phyloP scores from a whole-genome alignment of 2,888 invertebrate species.

The Harpalus rufipes region DNA sequence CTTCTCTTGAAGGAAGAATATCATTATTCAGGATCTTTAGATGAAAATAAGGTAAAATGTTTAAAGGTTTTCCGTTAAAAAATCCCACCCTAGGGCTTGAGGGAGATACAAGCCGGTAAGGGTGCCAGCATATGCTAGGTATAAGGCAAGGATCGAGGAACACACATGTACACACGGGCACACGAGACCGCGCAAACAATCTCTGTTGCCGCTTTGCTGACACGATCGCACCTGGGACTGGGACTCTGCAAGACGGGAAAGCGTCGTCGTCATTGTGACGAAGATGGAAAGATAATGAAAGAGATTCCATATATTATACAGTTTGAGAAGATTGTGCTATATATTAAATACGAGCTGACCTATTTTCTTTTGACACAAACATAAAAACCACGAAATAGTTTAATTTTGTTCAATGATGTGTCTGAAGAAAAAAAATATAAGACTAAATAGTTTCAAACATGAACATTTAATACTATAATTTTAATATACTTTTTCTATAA shows the following conservation, averaged over 20 bases:
- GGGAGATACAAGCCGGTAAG: slow-evolving; percentile 17
- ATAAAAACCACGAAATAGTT: too few species aligned
- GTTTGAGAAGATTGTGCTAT: too few species aligned
- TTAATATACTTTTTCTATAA: too few species aligned
- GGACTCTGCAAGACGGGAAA: background rate
- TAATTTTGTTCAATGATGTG: too few species aligned
- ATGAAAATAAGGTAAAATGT: slow-evolving; percentile 46
- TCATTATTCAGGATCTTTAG: slow-evolving; percentile 37
- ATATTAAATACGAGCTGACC: too few species aligned
- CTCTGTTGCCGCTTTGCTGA: background rate
- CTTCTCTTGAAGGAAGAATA: slow-evolving; percentile 20
- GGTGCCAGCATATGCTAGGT: slow-evolving; percentile 34
- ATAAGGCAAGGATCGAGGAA: background rate
- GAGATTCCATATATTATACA: too few species aligned
- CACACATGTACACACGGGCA: slow-evolving; percentile 23
- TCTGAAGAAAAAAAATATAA: too few species aligned
- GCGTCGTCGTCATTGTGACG: background rate
- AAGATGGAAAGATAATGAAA: background rate
- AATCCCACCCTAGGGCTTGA: slow-evolving; percentile 40
- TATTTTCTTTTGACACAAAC: too few species aligned
- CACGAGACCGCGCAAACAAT: slow-evolving; percentile 39
- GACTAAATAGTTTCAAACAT: too few species aligned
- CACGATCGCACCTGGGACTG: slow-evolving; percentile 19
- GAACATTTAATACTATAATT: too few species aligned
- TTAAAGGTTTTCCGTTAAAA: slow-evolving; percentile 48